Evolutionary conservation across 2,113 vertebrate species (phyloP).

Genomic region (Rhadina sibilatrix): DNA sequence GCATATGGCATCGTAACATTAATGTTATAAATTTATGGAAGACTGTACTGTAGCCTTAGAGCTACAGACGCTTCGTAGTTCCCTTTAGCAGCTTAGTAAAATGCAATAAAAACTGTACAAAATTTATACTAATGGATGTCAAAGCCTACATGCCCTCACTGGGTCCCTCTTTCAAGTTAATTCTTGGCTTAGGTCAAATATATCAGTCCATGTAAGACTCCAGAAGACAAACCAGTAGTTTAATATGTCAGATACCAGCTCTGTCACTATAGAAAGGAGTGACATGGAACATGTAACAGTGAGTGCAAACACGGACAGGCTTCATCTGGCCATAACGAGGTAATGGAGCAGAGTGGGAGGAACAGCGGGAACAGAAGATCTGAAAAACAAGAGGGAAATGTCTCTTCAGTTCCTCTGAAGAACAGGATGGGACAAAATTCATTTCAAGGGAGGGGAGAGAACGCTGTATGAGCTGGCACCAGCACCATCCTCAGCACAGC

Average conservation of each 20-base stretch:
- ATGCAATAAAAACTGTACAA: slow-evolving; percentile 61
- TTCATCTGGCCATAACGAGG: slow-evolving; percentile 96
- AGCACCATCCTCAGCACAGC: background rate
- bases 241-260: slow-evolving; percentile 79
- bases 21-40: slow-evolving; percentile 52
- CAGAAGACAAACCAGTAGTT: background rate
- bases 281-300: slow-evolving; percentile 98
- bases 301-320: slow-evolving; percentile 95
- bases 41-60: slow-evolving; percentile 38
- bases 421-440: background rate
- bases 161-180: slow-evolving; percentile 35
- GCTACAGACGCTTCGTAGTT: slow-evolving; percentile 49
- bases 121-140: slow-evolving; percentile 57
- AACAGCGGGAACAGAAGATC: slow-evolving; percentile 99
- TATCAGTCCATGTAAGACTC: slow-evolving; percentile 24
- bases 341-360: slow-evolving; percentile 92
- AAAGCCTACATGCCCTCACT: slow-evolving; percentile 32
- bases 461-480: accelerated
- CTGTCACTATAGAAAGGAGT: slow-evolving; percentile 97
- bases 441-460: background rate
- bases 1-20: slow-evolving; percentile 58
- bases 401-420: background rate
- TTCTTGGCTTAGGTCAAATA: slow-evolving; percentile 55
- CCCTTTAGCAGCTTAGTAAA: slow-evolving; percentile 66
- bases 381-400: slow-evolving; percentile 66